Conservation (phyloP, 2,113 vertebrate species). For the Atlantisia rogersi region DNA sequence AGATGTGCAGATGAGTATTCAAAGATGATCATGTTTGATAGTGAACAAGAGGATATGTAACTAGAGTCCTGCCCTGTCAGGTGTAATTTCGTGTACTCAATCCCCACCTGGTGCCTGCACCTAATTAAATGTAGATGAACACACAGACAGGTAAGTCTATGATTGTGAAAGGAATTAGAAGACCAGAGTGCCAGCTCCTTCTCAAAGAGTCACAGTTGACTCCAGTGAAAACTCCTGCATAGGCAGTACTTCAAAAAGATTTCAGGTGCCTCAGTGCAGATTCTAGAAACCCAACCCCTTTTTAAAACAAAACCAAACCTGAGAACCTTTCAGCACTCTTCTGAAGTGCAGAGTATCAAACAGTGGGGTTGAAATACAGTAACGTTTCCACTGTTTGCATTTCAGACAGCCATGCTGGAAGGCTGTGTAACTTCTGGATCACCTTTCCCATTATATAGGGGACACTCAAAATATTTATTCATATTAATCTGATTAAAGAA, state of each 20-base stretch:
- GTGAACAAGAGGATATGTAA: not conserved
- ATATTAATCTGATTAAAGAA: not conserved
- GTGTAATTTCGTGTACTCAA: not conserved
- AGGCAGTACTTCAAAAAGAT: not conserved
- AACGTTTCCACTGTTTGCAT: not conserved
- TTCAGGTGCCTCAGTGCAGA: not conserved
- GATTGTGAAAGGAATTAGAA: not conserved
- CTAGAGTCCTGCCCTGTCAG: not conserved
- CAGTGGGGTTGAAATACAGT: not conserved
- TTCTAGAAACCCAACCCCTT: not conserved
- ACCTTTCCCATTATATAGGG: not conserved
- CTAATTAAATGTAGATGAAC: not conserved
- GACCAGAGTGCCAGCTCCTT: not conserved
- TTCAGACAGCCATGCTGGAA: not conserved
- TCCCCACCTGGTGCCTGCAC: not conserved
- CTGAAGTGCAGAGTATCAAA: not conserved
- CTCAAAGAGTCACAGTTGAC: not conserved
- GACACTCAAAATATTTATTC: slow-evolving; percentile 4
- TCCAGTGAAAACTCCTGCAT: not conserved
- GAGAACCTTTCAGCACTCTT: not conserved
- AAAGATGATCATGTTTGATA: not conserved
- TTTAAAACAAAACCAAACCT: not conserved
- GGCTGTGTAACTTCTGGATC: not conserved
- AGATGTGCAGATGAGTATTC: not conserved
- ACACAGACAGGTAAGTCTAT: not conserved